Conservation (phyloP, 2,113 vertebrate species). For the Prochilodus magdalenae region DNA sequence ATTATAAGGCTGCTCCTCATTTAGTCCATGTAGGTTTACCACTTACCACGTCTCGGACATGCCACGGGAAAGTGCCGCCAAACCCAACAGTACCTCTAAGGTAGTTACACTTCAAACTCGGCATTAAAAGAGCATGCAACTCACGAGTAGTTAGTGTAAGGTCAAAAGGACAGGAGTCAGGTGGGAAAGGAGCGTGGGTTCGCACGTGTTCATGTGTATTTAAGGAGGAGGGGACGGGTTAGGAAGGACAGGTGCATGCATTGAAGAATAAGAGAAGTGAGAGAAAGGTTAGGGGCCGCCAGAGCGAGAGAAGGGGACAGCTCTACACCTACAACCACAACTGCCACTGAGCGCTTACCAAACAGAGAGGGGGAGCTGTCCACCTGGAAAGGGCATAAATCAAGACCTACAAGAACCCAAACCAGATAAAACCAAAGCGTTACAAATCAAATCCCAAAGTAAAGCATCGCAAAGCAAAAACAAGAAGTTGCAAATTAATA, state of each 20-base stretch:
- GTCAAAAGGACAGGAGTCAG: conserved; percentile 9
- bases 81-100: not conserved
- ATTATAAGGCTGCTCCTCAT: not conserved
- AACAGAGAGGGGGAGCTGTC: conserved; percentile 90
- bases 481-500: conserved; percentile 13
- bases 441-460: conserved; percentile 34
- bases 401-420: conserved; percentile 96
- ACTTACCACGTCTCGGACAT: not conserved
- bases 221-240: conserved; percentile 36
- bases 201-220: not conserved
- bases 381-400: conserved; percentile 96
- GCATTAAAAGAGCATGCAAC: conserved; percentile 8
- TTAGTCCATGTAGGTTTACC: not conserved
- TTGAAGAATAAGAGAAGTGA: not conserved
- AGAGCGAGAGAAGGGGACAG: conserved; percentile 61
- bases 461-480: conserved; percentile 28
- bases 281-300: not conserved
- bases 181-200: not conserved
- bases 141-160: conserved; percentile 41
- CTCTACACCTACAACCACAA: conserved; percentile 77
- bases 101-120: not conserved
- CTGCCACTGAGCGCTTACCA: conserved; percentile 87
- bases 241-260: not conserved
- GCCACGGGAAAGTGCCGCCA: conserved; percentile 5
- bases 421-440: conserved; percentile 77